phyloP scores from a whole-genome alignment of 2,888 invertebrate genomes.

The Flabesymbios commensalis region DNA sequence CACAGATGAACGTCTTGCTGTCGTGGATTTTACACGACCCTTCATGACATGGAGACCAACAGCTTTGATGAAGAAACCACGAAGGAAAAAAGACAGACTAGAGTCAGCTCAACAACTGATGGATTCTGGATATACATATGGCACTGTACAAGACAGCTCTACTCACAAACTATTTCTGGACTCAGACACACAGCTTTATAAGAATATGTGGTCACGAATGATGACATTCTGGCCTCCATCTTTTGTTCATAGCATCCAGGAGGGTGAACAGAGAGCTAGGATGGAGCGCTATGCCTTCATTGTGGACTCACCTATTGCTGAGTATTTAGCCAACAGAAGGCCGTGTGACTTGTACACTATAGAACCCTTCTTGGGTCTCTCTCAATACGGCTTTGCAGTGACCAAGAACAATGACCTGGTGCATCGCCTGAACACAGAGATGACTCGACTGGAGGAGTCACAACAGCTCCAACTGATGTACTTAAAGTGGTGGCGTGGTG shows the following conservation, averaged over 20 bases:
- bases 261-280: conserved; percentile 31
- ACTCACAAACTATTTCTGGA: conserved; percentile 14
- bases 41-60: conserved; percentile 22
- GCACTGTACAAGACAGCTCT: conserved; percentile 20
- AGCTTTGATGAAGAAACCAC: background rate
- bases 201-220: conserved; percentile 28
- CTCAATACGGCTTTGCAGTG: conserved; percentile 33
- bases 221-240: conserved; percentile 25
- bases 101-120: conserved; percentile 22
- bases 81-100: conserved; percentile 5
- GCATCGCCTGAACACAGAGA: conserved; percentile 19
- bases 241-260: conserved; percentile 28
- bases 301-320: conserved; percentile 34
- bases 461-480: conserved; percentile 29
- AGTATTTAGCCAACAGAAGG: conserved; percentile 24
- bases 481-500: conserved; percentile 34
- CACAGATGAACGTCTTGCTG: conserved; percentile 16
- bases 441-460: conserved; percentile 17
- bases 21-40: conserved; percentile 35
- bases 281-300: conserved; percentile 33
- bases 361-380: conserved; percentile 32
- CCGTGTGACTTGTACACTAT: conserved; percentile 38
- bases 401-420: conserved; percentile 17
- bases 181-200: conserved; percentile 9
- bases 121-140: conserved; percentile 24